Base-by-base conservation (phyloP, 2,888 invertebrate genomes). In the Callyntrura guangdongensis region DNA sequence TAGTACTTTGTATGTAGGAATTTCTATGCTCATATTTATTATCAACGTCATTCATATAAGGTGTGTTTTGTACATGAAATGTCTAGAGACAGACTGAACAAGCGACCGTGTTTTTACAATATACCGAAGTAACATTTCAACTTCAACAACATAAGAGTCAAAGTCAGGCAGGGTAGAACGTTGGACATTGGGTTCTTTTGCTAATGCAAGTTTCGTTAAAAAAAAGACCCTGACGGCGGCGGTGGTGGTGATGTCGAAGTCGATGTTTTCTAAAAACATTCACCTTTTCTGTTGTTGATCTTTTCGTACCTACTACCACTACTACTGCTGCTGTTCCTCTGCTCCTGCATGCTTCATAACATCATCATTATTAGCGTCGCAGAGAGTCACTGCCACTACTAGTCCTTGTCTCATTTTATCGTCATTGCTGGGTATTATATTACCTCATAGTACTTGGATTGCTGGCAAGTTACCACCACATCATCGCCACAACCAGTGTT, bases 261-360 rank as follows among this genome's bases (percentile, higher is more conserved):
- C 12, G 45, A 61, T 69, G 69, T 74, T 56, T 67, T 86, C 47
- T 72, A 77, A 86, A 86, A 86, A 85, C 74, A 64, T 86, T 86
- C 86, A 86, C 86, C 77, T 77, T 86, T 86, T 64, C 79, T 86
- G 77, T 64, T 64, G 77, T 64, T 86, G 61, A 86, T 86, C 86
- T 86, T 86, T 86, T 77, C 20, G 69, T 84, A 72, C 69, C 69
- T 56, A 84, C 69, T 36, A 36, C 36, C 6, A 4, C 36, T 36
- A 4, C 36, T 49, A n/a, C 59, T 81, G 9, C 47, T 20, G 20
- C n/a, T 49, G 59, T 27, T 81, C 20, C 47, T 20, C 36, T 49
- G 27, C 59, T 81, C 8, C 47, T 20, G 20, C n/a, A 27, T 56
- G n/a, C n/a, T 4, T 27, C n/a, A 59, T 36, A 56, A 27, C 79